Conservation (phyloP, 2,888 invertebrate species). For the Apamea epomidion region DNA sequence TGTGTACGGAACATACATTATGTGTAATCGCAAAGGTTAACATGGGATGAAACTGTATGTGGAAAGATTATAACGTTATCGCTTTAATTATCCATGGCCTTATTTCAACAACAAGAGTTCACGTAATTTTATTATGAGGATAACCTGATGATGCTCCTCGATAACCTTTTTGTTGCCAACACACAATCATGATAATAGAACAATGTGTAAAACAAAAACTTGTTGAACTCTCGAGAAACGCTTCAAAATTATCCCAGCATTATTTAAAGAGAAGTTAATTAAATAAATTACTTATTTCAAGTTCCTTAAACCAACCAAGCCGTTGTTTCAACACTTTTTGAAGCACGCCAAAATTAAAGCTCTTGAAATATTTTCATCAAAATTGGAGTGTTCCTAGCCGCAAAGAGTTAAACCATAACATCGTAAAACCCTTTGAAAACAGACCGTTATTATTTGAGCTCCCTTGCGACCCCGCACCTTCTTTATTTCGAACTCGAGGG, state of each 20-base stretch:
- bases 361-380: constrained; percentile 64
- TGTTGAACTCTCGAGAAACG: constrained; percentile 19
- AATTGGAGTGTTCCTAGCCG: constrained; percentile 54
- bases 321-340: constrained; percentile 51
- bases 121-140: constrained; percentile 20
- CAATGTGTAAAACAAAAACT: constrained; percentile 28
- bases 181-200: constrained; percentile 27
- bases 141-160: constrained; percentile 28
- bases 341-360: constrained; percentile 43
- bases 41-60: constrained; percentile 11
- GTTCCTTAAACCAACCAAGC: constrained; percentile 31
- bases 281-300: constrained; percentile 54
- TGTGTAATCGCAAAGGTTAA: constrained; percentile 4
- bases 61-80: background rate
- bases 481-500: constrained; percentile 21
- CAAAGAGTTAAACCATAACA: constrained; percentile 71
- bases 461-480: constrained; percentile 38
- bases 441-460: constrained; percentile 62
- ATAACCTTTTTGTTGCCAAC: constrained; percentile 38
- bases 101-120: constrained; percentile 15
- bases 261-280: constrained; percentile 47
- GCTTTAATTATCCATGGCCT: background rate
- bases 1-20: constrained; percentile 24
- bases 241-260: constrained; percentile 21
- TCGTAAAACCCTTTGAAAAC: constrained; percentile 69